Evolutionary conservation across 2,888 invertebrate genomes (phyloP), one percentile per base, ranked within the genome.

Genomic region (Agapostemon virescens): DNA sequence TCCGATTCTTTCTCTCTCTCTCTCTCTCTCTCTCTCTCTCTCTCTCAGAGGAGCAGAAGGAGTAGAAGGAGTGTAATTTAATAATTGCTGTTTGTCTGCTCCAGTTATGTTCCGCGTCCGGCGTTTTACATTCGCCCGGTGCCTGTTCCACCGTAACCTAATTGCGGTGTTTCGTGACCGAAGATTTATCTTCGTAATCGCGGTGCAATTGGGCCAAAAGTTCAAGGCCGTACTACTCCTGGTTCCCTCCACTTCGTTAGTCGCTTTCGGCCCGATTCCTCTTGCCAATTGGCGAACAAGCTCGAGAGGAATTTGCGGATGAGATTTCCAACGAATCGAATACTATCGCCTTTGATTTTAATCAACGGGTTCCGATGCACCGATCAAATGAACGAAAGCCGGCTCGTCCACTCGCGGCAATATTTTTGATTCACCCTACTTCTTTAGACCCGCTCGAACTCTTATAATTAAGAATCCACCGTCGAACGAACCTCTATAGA

Each of bases 181-280:
- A 30, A 67, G 69, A 67, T 75, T 52, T 61, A 69, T 74, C 58
- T 67, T 68, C 68, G 74, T 63, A 80, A 74, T 63, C 38, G 23
- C 30, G 17, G 23, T 1, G 36, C 77, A 80, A 80, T 78, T 78
- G 69, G 79, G 80, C 36, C 81, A 71, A 55, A 74, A 74, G 81
- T 81, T 80, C 80, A 81, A 81, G 81, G 81, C 66, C 69, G 17
- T 45, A 1, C 49, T 49, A 26, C 55, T 49, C n/a, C 49, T 42
- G 15, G 49, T 67, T 45, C 49, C 26, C 36, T 73, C 66, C 45
- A 64, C 75, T 69, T 81, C 70, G 80, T 81, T 81, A 75, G 75
- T n/a, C 49, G 52, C 66, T 42, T 74, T 69, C 58, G 63, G 61
- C 69, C 58, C 71, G 58, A 72, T 71, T 71, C 33, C 58, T 72